These are phyloP conservation scores for Cataglyphis albicans DNA, from an alignment of 2,888 invertebrate genomes.

Conservation along the genomic window DNA sequence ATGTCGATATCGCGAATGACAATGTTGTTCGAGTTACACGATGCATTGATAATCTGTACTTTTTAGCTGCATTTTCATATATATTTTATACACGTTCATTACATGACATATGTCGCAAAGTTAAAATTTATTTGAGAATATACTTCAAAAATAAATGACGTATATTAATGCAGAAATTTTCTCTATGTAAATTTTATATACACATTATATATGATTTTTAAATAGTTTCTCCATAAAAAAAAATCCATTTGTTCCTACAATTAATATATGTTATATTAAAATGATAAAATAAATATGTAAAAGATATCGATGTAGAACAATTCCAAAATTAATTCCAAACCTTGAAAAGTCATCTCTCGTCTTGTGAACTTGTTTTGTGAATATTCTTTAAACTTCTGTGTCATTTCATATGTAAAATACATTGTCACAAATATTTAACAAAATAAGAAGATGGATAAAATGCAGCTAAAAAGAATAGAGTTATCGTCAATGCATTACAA, in stretches of 20 bases:
- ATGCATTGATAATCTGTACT: not conserved
- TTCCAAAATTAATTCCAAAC: not conserved
- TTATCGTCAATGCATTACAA: not conserved
- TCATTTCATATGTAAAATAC: not conserved
- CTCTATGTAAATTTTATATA: not conserved
- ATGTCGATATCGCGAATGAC: slow-evolving; percentile 13
- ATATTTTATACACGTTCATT: not conserved
- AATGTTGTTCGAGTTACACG: not conserved
- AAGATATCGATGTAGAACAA: not conserved
- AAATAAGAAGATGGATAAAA: not conserved
- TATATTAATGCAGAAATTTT: not conserved
- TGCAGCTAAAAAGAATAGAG: slow-evolving; percentile 28
- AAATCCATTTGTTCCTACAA: not conserved
- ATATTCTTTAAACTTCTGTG: not conserved
- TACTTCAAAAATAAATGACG: not conserved
- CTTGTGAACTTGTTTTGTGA: not conserved
- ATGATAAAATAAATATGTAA: not conserved
- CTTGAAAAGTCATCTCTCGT: not conserved
- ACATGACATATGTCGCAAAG: not conserved
- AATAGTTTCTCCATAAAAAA: not conserved
- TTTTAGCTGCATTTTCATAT: slow-evolving; percentile 25
- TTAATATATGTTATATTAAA: not conserved
- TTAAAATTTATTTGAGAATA: not conserved
- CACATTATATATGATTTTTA: not conserved
- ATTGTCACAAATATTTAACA: not conserved